Conservation (phyloP, 1,140 invertebrate species). For the Apis florea region DNA sequence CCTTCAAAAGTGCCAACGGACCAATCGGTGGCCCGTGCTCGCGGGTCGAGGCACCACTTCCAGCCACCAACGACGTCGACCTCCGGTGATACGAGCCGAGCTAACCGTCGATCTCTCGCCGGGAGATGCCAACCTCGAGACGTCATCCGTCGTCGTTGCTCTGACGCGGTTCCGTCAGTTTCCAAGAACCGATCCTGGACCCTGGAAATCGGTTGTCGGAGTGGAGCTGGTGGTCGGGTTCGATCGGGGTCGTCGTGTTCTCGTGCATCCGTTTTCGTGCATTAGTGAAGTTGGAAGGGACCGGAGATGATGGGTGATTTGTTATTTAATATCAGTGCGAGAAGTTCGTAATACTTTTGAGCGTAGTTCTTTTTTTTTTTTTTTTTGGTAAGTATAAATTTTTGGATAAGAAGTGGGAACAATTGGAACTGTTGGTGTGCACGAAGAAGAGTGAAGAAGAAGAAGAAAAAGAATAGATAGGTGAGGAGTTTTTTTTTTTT, state of each 20-base stretch:
- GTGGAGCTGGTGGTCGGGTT: neutral
- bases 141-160: slow-evolving; percentile 52
- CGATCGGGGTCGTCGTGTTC: neutral
- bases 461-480: neutral
- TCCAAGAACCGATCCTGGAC: no score
- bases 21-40: slow-evolving; percentile 73
- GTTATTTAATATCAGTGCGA: neutral
- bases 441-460: neutral
- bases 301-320: neutral
- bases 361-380: no score
- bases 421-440: slow-evolving; percentile 16
- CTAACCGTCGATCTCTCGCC: slow-evolving; percentile 42
- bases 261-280: neutral
- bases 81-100: slow-evolving; percentile 21
- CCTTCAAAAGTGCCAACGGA: slow-evolving; percentile 79
- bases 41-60: slow-evolving; percentile 37
- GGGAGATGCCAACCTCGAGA: slow-evolving; percentile 40
- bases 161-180: slow-evolving; percentile 29
- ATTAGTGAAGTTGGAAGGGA: neutral
- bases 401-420: neutral
- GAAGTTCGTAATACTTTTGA: neutral
- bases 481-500: slow-evolving; percentile 5
- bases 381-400: neutral
- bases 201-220: no score
- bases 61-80: slow-evolving; percentile 32